Evolutionary conservation across 2,113 vertebrate species (phyloP), one percentile per base, ranked within the genome.

Genomic region (Tetrax tetrax): DNA sequence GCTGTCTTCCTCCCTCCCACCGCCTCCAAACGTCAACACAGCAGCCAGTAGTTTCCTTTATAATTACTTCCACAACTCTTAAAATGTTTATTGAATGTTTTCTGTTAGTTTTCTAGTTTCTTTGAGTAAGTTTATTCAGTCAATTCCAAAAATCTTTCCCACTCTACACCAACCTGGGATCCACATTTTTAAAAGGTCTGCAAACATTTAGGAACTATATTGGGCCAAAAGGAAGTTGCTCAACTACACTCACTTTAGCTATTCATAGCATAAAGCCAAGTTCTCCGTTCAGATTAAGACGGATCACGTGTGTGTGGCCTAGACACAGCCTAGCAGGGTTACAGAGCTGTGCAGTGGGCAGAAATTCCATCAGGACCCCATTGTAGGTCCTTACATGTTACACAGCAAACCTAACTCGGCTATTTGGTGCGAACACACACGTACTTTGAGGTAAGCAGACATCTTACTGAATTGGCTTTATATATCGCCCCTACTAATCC

Each of bases 221-320:
- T 28, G 20, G 22, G 68, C 31, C 60, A 78, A 89, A 63, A 60
- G 9, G 8, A 91, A 84, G 51, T 25, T 81, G 77, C 48, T 72
- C 56, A 75, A 8, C 12, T 33, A 31, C 41, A 31, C 41, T 65
- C 69, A 29, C 18, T 72, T 38, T 8, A 86, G 27, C 33, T 74
- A 22, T 25, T 64, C 31, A 17, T 5, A 89, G n/a, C 37, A 38
- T 10, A 66, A 69, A 87, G 54, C 31, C 4, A 50, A 63, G 18
- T 54, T 84, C 14, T 75, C 28, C 2, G 0, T 28, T 64, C 54
- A 80, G 63, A 50, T n/a, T 68, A 23, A 19, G n/a, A 10, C 0
- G 31, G 47, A 29, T 37, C 45, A 65, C 7, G 53, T 12, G 57
- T 33, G 50, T 51, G 84, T 63, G 56, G 81, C 16, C 23, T 7